Base-by-base conservation (phyloP, 2,888 invertebrate genomes). In the Cordilura impudica region DNA sequence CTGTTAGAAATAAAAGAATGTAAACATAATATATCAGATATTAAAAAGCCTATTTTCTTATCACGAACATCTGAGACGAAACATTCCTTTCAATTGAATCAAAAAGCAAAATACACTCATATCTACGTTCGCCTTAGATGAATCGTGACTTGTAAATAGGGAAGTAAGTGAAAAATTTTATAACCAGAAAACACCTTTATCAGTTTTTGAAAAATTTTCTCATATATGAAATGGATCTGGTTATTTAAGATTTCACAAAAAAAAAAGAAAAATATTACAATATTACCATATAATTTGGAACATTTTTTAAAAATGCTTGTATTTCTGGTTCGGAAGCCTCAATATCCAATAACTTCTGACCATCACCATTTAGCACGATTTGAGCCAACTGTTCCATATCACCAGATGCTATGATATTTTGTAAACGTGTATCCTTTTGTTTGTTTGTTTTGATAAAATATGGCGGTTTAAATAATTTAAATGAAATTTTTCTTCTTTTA, bases 381-480 rank as follows among this genome's bases (percentile, higher is more conserved):
- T 95, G 93, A 23, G 98, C 98, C 85, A 98, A 91, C 90, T 96
- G 95, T 87, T 97, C 97, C 94, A 98, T 94, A 86, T 96, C 96
- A 7, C 96, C 94, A 81, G 92, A 91, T 84, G 93, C 93, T 63
- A 95, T 92, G 82, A 95, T 91, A 82, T 92, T 91, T 70, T 92
- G 91, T 45, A 95, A 92, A 87, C 94, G 94, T 14, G 92, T 91
- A 82, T 94, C 94, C 88, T 92, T 91, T 60, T 31, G 35, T 65
- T 54, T 5, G 63, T 49, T 53, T 35, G 39, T 51, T 66, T 67
- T 79, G 71, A 63, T 66, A 79, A 79, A 8, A 71, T 56, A 54
- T 66, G 53, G 12, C 65, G 58, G 56, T 63, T 74, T 66, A 69
- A 66, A 73, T 66, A 67, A 66, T 72, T 67, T 39, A 49, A 63